A percentile compares a stretch with the other conserved stretches of the same genome.
These are phyloP conservation scores for Sipha flava DNA, from an alignment of 1,140 invertebrate species.

Conservation along the genomic window DNA sequence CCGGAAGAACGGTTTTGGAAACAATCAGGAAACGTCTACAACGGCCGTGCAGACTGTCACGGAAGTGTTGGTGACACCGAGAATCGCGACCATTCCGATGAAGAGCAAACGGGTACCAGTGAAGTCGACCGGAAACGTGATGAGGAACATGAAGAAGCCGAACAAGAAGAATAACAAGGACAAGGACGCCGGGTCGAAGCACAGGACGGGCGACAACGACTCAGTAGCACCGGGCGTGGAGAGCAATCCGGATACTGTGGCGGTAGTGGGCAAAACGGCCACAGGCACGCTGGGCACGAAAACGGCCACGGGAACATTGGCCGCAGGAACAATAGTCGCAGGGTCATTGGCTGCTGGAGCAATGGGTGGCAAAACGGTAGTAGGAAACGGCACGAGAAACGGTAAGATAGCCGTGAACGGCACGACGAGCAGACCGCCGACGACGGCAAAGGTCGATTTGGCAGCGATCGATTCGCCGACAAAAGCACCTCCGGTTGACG, in stretches of 20 bases:
- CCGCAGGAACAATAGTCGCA: too few species aligned
- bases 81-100: neutral
- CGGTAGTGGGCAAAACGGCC: too few species aligned
- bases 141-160: constrained; percentile 23
- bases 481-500: too few species aligned
- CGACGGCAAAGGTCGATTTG: neutral
- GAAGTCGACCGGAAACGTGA: neutral
- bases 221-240: too few species aligned
- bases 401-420: neutral
- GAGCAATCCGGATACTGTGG: too few species aligned
- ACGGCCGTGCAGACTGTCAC: too few species aligned
- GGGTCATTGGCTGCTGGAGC: too few species aligned
- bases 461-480: too few species aligned
- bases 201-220: neutral
- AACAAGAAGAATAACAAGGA: constrained; percentile 6
- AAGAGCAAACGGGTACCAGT: constrained; percentile 1
- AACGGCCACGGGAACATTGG: neutral
- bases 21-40: too few species aligned
- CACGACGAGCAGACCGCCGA: neutral
- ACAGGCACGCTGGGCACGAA: neutral
- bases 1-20: too few species aligned
- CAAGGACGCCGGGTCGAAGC: neutral
- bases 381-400: neutral
- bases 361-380: too few species aligned
- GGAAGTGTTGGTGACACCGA: neutral